A percentile compares a stretch with the other conserved stretches of the same genome.
These are phyloP conservation scores for Eurystomus gularis DNA, from an alignment of 2,113 vertebrate genomes.

Conservation along the genomic window DNA sequence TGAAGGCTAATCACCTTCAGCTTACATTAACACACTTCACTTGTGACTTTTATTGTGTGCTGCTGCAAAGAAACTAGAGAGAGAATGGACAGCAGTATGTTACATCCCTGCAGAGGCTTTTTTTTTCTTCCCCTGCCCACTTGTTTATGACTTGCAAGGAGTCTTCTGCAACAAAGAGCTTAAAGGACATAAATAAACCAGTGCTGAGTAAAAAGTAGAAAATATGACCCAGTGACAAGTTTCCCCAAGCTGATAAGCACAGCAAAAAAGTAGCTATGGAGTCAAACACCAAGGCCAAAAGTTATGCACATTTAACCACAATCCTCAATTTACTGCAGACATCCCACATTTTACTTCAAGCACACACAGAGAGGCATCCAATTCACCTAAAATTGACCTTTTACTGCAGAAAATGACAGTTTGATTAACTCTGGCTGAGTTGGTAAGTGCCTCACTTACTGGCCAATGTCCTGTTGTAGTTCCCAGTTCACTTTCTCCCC, in stretches of 20 bases:
- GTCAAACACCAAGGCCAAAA: background rate
- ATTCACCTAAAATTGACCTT: slow-evolving; percentile 28
- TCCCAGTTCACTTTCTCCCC: accelerated
- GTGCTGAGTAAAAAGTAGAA: background rate
- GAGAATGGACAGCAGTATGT: background rate
- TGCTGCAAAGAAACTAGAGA: background rate
- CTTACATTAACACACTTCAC: background rate
- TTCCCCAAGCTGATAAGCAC: background rate
- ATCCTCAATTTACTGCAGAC: background rate
- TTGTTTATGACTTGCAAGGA: background rate
- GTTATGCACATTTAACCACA: background rate
- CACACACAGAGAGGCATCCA: background rate
- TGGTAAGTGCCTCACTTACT: background rate
- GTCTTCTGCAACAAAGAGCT: background rate
- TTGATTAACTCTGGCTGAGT: slow-evolving; percentile 13
- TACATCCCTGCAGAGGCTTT: background rate
- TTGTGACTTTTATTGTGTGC: background rate
- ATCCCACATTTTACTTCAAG: background rate
- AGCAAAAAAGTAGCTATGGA: background rate
- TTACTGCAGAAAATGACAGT: background rate
- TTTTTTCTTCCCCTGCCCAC: background rate
- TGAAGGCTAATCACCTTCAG: background rate
- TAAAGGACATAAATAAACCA: background rate
- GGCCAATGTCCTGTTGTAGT: accelerated
- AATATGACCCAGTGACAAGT: background rate